Conservation (phyloP, 2,888 invertebrate genomes). For the Temnothorax ravouxi region DNA sequence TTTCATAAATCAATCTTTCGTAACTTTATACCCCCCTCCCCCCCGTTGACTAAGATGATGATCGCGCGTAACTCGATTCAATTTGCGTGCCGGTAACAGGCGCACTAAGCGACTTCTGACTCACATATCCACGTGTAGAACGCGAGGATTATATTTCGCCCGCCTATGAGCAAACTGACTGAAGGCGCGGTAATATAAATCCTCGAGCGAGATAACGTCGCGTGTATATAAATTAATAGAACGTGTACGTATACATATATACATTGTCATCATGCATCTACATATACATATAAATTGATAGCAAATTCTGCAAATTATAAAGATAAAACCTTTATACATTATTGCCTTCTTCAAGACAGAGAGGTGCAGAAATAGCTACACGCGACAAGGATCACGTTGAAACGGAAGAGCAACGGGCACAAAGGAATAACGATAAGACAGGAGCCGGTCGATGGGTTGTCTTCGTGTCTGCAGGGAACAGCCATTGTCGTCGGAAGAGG, state of each 20-base stretch:
- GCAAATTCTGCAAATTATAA: not conserved
- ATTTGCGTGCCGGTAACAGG: constrained; percentile 14
- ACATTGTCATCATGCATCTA: not conserved
- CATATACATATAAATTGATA: not conserved
- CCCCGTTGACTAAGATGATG: not conserved
- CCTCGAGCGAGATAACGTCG: not conserved
- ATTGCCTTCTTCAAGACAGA: not conserved
- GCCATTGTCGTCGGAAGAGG: constrained; percentile 28
- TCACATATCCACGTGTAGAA: constrained; percentile 7
- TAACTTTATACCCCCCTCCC: constrained; percentile 2
- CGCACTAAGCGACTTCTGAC: constrained; percentile 8
- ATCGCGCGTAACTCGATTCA: constrained; percentile 42
- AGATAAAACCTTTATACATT: not conserved
- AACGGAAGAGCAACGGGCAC: constrained; percentile 14
- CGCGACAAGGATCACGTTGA: not conserved
- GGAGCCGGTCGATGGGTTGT: constrained; percentile 23
- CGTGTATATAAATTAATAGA: not conserved
- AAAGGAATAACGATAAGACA: constrained; percentile 40
- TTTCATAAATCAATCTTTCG: constrained; percentile 50
- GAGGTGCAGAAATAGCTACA: not conserved
- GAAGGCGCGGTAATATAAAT: not conserved
- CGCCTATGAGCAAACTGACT: not conserved
- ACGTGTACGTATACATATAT: not conserved
- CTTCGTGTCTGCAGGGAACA: constrained; percentile 36
- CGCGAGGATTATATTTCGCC: constrained; percentile 20